Evolutionary conservation across 2,113 vertebrate species (phyloP).

Genomic region (Sialia sialis): DNA sequence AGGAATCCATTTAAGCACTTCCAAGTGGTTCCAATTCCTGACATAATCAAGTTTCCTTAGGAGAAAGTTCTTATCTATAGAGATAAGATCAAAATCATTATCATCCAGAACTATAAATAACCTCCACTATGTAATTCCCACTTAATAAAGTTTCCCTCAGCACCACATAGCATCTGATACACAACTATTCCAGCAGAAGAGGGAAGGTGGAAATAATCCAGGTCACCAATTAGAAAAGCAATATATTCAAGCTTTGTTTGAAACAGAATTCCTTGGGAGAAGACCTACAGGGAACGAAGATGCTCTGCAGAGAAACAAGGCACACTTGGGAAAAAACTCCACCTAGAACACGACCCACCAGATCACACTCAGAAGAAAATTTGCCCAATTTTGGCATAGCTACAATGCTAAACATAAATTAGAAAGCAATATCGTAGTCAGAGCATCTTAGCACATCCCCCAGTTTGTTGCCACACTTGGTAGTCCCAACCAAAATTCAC

Average conservation of each 20-base stretch:
- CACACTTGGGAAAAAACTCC: not conserved
- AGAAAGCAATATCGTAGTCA: not conserved
- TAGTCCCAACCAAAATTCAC: not conserved
- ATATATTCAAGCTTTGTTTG: not conserved
- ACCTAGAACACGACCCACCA: not conserved
- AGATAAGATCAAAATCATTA: not conserved
- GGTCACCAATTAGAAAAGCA: not conserved
- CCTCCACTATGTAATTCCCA: no score
- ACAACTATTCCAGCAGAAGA: not conserved
- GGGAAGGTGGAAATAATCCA: not conserved
- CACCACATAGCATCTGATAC: not conserved
- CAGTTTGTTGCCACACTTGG: fast-evolving
- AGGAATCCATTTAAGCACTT: not conserved
- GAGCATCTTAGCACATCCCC: not conserved
- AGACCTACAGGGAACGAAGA: not conserved
- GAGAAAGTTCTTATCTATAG: not conserved
- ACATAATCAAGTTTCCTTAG: not conserved
- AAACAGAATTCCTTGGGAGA: not conserved
- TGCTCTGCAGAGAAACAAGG: not conserved
- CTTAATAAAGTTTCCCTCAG: not conserved
- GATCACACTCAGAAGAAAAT: not conserved
- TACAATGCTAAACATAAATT: not conserved
- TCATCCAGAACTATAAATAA: not conserved
- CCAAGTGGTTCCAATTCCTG: not conserved
- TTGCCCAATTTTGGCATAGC: not conserved